These are phyloP conservation scores for Apamea sordens DNA, from an alignment of 2,888 invertebrate species.

Conservation along the genomic window DNA sequence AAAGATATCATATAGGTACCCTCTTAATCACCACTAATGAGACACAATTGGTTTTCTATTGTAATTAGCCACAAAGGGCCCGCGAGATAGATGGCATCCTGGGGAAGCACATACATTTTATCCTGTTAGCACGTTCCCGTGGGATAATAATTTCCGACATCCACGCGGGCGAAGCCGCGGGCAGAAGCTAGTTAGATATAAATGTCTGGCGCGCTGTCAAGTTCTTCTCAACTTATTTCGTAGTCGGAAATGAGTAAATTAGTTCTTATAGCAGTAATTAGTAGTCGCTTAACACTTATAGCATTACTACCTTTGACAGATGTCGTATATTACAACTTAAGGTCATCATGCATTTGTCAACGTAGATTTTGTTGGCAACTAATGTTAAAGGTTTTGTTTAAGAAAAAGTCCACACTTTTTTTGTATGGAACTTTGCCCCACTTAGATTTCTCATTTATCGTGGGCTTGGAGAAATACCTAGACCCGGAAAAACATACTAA, in stretches of 20 bases:
- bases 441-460: background rate
- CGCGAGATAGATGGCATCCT: too few species aligned
- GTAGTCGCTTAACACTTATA: slow-evolving; percentile 1
- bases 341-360: slow-evolving; percentile 40
- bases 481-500: too few species aligned
- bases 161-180: too few species aligned
- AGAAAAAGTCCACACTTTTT: background rate
- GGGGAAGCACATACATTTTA: too few species aligned
- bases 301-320: slow-evolving; percentile 19
- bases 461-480: background rate
- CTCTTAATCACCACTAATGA: too few species aligned
- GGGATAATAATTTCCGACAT: too few species aligned
- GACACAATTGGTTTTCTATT: too few species aligned
- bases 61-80: too few species aligned
- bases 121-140: too few species aligned
- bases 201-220: background rate
- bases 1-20: too few species aligned
- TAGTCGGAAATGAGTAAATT: background rate
- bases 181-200: too few species aligned
- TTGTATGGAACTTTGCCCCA: background rate
- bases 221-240: background rate
- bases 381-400: background rate
- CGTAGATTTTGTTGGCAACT: background rate
- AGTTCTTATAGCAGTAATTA: slow-evolving; percentile 19
- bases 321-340: slow-evolving; percentile 4